Evolutionary conservation across 2,888 invertebrate species (phyloP).

Genomic region (Mimumesa dahlbomi): DNA sequence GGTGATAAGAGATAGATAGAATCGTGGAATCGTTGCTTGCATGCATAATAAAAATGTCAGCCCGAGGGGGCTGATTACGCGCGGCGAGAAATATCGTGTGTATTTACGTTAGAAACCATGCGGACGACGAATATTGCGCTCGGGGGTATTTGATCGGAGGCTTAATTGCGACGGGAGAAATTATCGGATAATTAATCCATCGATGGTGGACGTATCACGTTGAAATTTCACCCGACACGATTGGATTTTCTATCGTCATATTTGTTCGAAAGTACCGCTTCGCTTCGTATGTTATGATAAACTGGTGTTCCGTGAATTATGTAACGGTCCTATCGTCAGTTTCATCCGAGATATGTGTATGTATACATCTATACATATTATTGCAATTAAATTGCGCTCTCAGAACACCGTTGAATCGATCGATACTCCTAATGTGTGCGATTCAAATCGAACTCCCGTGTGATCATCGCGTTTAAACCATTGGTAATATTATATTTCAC

Average conservation of each 20-base stretch:
- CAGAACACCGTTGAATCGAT: too few species aligned
- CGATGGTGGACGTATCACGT: neutral
- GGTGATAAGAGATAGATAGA: conserved; percentile 20
- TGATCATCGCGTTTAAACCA: too few species aligned
- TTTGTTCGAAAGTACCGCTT: neutral
- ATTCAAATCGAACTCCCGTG: too few species aligned
- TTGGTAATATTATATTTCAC: too few species aligned
- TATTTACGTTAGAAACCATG: conserved; percentile 5
- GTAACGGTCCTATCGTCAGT: too few species aligned
- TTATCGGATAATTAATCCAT: conserved; percentile 9
- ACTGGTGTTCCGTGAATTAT: too few species aligned
- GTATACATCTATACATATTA: too few species aligned
- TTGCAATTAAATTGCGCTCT: too few species aligned
- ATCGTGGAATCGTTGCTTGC: conserved; percentile 8
- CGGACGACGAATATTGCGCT: neutral
- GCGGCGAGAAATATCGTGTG: neutral
- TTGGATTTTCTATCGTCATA: neutral
- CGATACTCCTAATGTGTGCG: too few species aligned
- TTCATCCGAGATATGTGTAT: too few species aligned
- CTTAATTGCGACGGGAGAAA: neutral
- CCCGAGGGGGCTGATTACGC: conserved; percentile 13
- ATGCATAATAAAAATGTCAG: conserved; percentile 32
- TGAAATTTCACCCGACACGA: neutral
- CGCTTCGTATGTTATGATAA: too few species aligned
- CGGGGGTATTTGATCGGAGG: neutral